phyloP scores from a whole-genome alignment of 2,113 vertebrate genomes.

The Hippocampus mohnikei region DNA sequence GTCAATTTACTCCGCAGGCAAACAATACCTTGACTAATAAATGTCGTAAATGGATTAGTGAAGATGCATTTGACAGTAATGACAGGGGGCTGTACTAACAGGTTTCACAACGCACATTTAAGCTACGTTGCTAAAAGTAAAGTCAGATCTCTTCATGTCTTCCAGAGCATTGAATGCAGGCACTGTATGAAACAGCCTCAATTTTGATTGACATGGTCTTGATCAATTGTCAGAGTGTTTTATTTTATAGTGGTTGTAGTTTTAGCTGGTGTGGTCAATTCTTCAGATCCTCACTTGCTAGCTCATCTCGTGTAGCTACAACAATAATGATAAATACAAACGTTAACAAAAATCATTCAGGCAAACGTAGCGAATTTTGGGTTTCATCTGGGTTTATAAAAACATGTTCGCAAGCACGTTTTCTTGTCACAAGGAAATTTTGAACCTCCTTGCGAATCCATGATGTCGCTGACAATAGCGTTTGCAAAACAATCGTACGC shows the following conservation, averaged over 20 bases:
- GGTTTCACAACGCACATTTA: not conserved
- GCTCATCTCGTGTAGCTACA: too few species aligned
- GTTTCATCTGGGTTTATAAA: too few species aligned
- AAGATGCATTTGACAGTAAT: conserved; percentile 4
- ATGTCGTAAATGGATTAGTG: conserved; percentile 7
- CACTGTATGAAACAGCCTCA: not conserved
- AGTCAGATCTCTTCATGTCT: not conserved
- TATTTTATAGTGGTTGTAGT: not conserved
- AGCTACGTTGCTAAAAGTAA: not conserved
- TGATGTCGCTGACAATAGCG: too few species aligned
- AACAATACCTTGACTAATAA: conserved; percentile 7
- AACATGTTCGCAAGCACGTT: too few species aligned
- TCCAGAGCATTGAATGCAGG: not conserved
- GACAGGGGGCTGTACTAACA: not conserved
- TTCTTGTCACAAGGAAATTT: too few species aligned
- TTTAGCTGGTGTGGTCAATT: not conserved
- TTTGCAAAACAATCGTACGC: too few species aligned
- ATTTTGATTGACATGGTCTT: not conserved
- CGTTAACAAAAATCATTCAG: too few species aligned
- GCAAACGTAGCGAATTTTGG: too few species aligned
- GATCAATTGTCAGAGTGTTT: not conserved
- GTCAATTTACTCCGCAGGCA: conserved; percentile 5
- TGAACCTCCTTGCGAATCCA: too few species aligned
- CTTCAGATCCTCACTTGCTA: too few species aligned
- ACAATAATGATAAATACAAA: too few species aligned